A percentile compares a stretch with the other conserved stretches of the same genome.
Conservation (phyloP, 2,113 vertebrate genomes). For the Sceloporus tristichus region DNA sequence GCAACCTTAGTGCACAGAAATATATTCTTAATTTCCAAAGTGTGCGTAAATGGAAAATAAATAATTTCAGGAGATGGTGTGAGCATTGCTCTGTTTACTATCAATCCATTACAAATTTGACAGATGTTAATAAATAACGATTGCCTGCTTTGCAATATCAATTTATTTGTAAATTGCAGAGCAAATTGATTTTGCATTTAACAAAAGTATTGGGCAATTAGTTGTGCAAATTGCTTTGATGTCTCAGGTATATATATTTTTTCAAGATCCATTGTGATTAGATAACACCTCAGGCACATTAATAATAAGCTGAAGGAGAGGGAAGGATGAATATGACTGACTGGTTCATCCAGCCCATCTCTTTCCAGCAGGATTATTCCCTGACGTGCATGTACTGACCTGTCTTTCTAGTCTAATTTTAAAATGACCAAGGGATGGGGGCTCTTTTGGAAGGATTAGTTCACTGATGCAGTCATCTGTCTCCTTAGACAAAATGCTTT, state of each 20-base stretch:
- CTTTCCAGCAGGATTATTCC: conserved; percentile 6
- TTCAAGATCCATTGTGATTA: conserved; percentile 36
- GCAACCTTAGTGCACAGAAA: too few relatives aligned
- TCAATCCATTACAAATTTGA: conserved; percentile 36
- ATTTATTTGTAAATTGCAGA: conserved; percentile 63
- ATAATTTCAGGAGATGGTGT: background rate
- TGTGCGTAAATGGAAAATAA: background rate
- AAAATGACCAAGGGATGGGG: conserved; percentile 1
- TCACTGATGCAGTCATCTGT: background rate
- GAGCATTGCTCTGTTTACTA: conserved; percentile 50
- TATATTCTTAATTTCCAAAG: background rate
- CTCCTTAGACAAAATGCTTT: background rate
- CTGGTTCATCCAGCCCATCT: conserved; percentile 14
- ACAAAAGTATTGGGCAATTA: conserved; percentile 45
- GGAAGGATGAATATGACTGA: conserved; percentile 21
- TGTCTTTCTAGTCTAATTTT: conserved; percentile 1
- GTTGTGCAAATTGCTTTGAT: conserved; percentile 54
- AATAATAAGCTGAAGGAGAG: conserved; percentile 17
- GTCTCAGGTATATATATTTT: conserved; percentile 46
- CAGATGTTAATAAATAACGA: conserved; percentile 53
- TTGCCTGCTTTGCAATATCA: conserved; percentile 57
- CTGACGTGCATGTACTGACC: background rate
- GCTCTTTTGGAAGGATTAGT: background rate
- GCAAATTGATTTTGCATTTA: conserved; percentile 66
- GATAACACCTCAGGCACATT: conserved; percentile 37